Base-by-base conservation (phyloP, 2,113 vertebrate genomes). In the Megaptera novaeangliae region DNA sequence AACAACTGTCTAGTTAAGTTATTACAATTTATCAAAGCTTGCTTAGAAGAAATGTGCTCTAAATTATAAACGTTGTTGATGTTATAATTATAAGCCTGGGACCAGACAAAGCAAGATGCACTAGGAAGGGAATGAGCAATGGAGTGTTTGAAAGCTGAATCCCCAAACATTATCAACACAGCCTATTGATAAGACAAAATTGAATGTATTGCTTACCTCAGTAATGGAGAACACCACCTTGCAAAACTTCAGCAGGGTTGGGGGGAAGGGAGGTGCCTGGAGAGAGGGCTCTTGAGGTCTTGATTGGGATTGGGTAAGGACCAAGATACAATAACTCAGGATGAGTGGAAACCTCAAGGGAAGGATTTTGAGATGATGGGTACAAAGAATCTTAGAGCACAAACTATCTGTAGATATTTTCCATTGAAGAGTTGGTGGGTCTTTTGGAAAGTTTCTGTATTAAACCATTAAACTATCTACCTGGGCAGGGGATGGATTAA, bases 111-210 rank as follows among this genome's bases (percentile, higher is more conserved):
- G 3, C 4, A 83, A 44, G 49, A 68, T 15, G 8, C 10, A 25
- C 14, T 44, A 29, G 2, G 1, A 55, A 23, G 31, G 17, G 4
- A 46, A 11, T 25, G 9, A 9, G 1, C 3, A 34, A 21, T n/a
- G 10, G 11, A 69, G 13, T 74, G 34, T 46, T 34, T n/a, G 81
- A 71, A 69, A 81, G 2, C 15, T 88, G 21, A 71, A 18, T 31
- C 18, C 8, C 21, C 6, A 71, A 17, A 61, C 6, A 41, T 66
- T 14, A 41, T 31, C 13, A 41, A 17, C 6, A 77, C 13, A 44
- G 39, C 2, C 25, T 41, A 4, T 39, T 11, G 3, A 41, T 41
- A 55, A 88, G 55, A 49, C 21, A 2, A 74, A 27, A 10, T 13
- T 52, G 20, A 88, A 8, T 41, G 25, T 61, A 18, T 27, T 72